Conservation (phyloP, 92 coral and sea anemone species). For the Umimayanthus kanabou region DNA sequence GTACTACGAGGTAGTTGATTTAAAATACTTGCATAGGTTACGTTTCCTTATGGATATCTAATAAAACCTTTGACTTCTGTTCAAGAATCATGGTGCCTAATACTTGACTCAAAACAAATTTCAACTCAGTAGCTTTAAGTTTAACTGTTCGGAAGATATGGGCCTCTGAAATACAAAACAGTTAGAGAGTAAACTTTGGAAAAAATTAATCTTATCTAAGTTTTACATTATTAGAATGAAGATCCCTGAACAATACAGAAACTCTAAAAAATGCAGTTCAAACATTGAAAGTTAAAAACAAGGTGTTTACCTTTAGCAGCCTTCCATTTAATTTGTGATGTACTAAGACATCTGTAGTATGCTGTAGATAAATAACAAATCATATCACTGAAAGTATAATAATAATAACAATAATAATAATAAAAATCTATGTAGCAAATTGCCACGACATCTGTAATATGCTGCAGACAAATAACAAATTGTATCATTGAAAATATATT, state of each 20-base stretch:
- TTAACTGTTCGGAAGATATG: neutral
- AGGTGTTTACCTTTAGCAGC: slow-evolving; percentile 22
- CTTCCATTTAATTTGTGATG: slow-evolving; percentile 19
- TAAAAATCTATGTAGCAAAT: no score
- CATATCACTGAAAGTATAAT: neutral
- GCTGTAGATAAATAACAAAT: slow-evolving; percentile 2
- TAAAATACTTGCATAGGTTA: no score
- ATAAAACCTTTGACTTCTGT: no score
- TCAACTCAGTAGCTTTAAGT: no score
- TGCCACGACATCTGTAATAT: slow-evolving; percentile 4
- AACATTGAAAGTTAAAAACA: neutral
- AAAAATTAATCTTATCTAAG: neutral
- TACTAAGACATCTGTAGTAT: slow-evolving; percentile 15
- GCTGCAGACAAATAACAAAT: neutral
- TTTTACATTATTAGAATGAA: neutral
- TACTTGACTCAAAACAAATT: no score
- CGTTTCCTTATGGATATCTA: no score
- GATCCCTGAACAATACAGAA: neutral
- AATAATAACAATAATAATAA: no score
- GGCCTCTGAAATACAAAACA: neutral
- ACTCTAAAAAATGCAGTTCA: no score
- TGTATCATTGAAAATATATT: neutral
- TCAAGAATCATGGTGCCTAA: no score
- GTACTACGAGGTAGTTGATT: no score
- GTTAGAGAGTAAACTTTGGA: neutral